These are phyloP conservation scores for Pristionchus japonicus DNA, from an alignment of 2,888 invertebrate genomes.

Conservation along the genomic window DNA sequence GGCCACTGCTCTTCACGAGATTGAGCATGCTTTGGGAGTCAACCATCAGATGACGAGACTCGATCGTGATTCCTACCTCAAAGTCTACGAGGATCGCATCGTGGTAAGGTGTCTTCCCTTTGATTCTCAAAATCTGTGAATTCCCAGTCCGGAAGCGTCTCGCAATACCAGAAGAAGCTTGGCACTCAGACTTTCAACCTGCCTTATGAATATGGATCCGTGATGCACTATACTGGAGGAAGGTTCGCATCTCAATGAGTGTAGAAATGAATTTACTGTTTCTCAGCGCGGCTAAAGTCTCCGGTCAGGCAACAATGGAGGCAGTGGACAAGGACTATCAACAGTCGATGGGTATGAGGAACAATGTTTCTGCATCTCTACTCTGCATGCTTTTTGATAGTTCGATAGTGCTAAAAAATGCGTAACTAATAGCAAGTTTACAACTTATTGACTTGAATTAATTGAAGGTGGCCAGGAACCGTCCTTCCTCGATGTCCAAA, in stretches of 20 bases:
- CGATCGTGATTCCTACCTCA: conserved; percentile 24
- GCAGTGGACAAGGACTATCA: conserved; percentile 25
- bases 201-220: conserved; percentile 34
- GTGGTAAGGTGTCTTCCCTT: background rate
- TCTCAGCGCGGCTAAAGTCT: background rate
- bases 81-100: conserved; percentile 13
- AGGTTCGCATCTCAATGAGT: background rate
- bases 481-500: conserved; percentile 43
- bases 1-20: background rate
- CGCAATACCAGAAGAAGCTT: conserved; percentile 26
- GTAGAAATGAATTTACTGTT: background rate
- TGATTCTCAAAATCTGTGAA: background rate
- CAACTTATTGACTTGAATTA: too few species aligned
- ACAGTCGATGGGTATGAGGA: background rate
- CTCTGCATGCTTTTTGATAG: too few species aligned
- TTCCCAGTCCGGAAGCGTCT: conserved; percentile 13
- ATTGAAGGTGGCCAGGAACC: conserved; percentile 43
- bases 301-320: conserved; percentile 35
- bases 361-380: background rate
- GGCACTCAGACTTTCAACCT: conserved; percentile 39
- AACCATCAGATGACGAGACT: conserved; percentile 32
- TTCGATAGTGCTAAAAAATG: too few species aligned
- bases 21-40: conserved; percentile 29
- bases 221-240: conserved; percentile 40
- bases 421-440: too few species aligned